Percentiles rank a stretch among this genome's conserved stretches.
Evolutionary conservation across 2,888 invertebrate species (phyloP).

Genomic region (Ophion obscuratus): DNA sequence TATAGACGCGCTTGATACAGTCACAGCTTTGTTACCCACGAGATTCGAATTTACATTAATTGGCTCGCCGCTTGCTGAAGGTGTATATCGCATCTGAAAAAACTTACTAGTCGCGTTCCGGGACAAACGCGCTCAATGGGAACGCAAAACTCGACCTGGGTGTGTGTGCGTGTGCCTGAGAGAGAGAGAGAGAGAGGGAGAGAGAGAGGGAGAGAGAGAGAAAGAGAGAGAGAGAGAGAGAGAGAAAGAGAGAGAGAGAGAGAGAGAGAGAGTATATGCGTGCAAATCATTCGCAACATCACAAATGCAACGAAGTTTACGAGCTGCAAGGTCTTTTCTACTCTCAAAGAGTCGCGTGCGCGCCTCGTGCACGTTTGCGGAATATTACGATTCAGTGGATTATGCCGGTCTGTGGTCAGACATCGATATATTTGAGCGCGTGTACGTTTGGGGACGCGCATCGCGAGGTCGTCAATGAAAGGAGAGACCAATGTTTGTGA

Average conservation of each 20-base stretch:
- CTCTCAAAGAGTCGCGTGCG: slow-evolving; percentile 27
- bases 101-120: slow-evolving; percentile 45
- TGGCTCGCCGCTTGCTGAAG: slow-evolving; percentile 17
- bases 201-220: too few species aligned
- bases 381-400: slow-evolving; percentile 29
- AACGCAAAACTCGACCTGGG: slow-evolving; percentile 12
- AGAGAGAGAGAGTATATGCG: too few species aligned
- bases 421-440: neutral
- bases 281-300: slow-evolving; percentile 13
- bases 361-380: neutral
- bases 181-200: too few species aligned
- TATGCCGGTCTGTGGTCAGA: slow-evolving; percentile 49
- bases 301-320: slow-evolving; percentile 16
- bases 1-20: neutral
- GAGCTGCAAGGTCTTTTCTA: slow-evolving; percentile 52
- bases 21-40: slow-evolving; percentile 12
- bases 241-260: too few species aligned
- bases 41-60: slow-evolving; percentile 42
- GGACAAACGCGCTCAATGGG: slow-evolving; percentile 43
- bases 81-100: slow-evolving; percentile 24
- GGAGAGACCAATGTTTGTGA: too few species aligned
- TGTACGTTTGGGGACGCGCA: neutral
- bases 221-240: too few species aligned
- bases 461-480: neutral
- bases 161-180: neutral